A percentile compares a stretch with the other conserved stretches of the same genome.
These are phyloP conservation scores for Cardiocondyla obscurior DNA, from an alignment of 1,140 invertebrate species.

Conservation along the genomic window DNA sequence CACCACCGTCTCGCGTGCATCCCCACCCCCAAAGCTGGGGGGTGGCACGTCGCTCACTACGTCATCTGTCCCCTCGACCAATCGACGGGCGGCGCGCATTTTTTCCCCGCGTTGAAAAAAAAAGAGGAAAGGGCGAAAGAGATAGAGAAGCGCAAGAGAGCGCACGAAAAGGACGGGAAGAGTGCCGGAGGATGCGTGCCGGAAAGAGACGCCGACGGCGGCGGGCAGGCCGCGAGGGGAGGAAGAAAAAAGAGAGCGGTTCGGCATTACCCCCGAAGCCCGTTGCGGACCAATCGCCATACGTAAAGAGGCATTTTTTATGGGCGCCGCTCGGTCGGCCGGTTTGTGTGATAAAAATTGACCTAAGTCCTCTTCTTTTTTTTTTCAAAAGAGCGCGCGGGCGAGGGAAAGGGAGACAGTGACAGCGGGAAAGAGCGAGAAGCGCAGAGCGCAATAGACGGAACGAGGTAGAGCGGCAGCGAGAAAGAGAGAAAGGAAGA, in stretches of 20 bases:
- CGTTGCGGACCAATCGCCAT: slow-evolving; percentile 84
- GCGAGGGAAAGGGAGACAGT: slow-evolving; percentile 2
- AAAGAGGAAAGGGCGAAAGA: slow-evolving; percentile 68
- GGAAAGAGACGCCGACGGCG: slow-evolving; percentile 43
- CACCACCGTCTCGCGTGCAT: slow-evolving; percentile 73
- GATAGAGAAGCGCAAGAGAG: slow-evolving; percentile 54
- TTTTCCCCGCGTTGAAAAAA: slow-evolving; percentile 82
- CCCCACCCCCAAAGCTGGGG: slow-evolving; percentile 75
- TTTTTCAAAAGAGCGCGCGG: slow-evolving; percentile 66
- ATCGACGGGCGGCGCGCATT: slow-evolving; percentile 83
- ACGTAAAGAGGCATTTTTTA: slow-evolving; percentile 85
- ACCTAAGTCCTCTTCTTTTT: slow-evolving; percentile 82
- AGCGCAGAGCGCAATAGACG: slow-evolving; percentile 2
- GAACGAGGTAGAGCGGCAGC: neutral
- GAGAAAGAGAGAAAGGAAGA: slow-evolving; percentile 38
- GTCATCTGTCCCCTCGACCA: slow-evolving; percentile 84
- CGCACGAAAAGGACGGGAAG: slow-evolving; percentile 49
- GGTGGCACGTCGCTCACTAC: slow-evolving; percentile 84
- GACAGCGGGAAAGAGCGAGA: slow-evolving; percentile 28
- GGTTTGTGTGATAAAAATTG: slow-evolving; percentile 85
- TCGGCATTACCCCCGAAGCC: slow-evolving; percentile 83
- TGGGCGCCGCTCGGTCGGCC: slow-evolving; percentile 82
- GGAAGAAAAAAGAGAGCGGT: slow-evolving; percentile 74
- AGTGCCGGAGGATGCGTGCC: slow-evolving; percentile 60
- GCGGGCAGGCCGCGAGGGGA: slow-evolving; percentile 64